Base-by-base conservation (phyloP, 2,113 vertebrate species). In the Plectropomus leopardus region DNA sequence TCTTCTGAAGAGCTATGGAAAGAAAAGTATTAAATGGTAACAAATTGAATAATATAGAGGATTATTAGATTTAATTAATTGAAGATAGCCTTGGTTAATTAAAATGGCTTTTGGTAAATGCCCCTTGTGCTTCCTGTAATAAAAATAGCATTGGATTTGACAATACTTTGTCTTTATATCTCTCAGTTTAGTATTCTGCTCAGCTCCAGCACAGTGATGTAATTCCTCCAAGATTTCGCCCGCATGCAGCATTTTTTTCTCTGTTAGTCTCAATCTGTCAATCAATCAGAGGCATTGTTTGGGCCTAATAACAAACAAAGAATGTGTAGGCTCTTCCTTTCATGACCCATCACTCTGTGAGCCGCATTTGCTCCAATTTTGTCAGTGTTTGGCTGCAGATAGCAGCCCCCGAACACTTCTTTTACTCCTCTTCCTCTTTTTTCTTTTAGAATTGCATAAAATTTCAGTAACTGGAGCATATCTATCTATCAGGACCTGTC, bases 241-340 rank as follows among this genome's bases (percentile, higher is more conserved):
- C 21, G 30, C 3, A 63, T 59, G 65, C 68, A 45, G 53, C 58
- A 61, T 74, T 50, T 73, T 63, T 45, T 21, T 34, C 54, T 69
- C 16, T 14, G 23, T 73, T 83, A 72, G 42, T 81, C 87, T 84
- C 76, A 86, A 87, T 89, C 88, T 88, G 86, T 90, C 89, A 92
- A 51, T 90, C 86, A 87, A 81, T 87, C 85, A 74, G 76, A 54
- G 1, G 42, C 51, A 76, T 65, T 76, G 59, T 80, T 86, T 78
- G 47, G 40, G 65, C 80, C 68, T 76, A 61, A 84, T 80, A 78
- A 81, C 63, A 86, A 86, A 85, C 69, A 59, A 11, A 71, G 58
- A 45, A 67, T 57, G 48, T 67, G 75, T 50, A 26, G 44, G 16
- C 55, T 84, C 70, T 64, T 64, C 72, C 53, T 74, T 87, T 79